Evolutionary conservation across 2,113 vertebrate genomes (phyloP), one percentile per base, ranked within the genome.

Genomic region (Illadopsis cleaveri): DNA sequence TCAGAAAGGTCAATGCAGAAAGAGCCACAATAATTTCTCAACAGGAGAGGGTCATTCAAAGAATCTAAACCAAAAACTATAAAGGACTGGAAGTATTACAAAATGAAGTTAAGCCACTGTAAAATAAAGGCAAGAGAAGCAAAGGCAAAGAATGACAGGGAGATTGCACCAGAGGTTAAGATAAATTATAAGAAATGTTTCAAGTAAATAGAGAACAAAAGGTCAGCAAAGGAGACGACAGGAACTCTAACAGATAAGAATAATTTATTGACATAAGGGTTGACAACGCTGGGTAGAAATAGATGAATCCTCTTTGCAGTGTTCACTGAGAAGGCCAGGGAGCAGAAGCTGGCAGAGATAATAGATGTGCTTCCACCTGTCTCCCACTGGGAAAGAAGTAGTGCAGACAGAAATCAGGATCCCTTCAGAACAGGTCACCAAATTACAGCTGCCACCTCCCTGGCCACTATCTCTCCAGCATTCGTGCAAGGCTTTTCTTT

Each of bases 161-260:
- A 64, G 82, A 94, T 88, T 94, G 56, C 64, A 92, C 54, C 50
- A 92, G 79, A 75, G 88, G 85, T 96, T 97, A 90, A 89, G 88
- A 96, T 92, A 96, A 96, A 95, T 90, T 68, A 86, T 92, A 92
- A 96, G 90, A 93, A 96, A 92, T 81, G 82, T 94, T 95, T 97
- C 92, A 95, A 86, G 90, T 96, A 95, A 96, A 92, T 91, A 96
- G 79, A 93, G 96, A 95, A 96, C 85, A 92, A 96, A 96, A 95
- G 92, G 94, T 92, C 92, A 92, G 60, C 51, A 86, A 81, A 77
- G 76, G 85, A 90, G 88, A 81, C 0, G 2, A 96, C 64, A 86
- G 68, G 66, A 94, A 33, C 58, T 86, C 62, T 82, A 90, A 94
- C 35, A 93, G 95, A 93, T 95, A 96, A 95, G 87, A 45, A 90